phyloP scores from a whole-genome alignment of 2,888 invertebrate species.

The Nemotelus nigrinus region DNA sequence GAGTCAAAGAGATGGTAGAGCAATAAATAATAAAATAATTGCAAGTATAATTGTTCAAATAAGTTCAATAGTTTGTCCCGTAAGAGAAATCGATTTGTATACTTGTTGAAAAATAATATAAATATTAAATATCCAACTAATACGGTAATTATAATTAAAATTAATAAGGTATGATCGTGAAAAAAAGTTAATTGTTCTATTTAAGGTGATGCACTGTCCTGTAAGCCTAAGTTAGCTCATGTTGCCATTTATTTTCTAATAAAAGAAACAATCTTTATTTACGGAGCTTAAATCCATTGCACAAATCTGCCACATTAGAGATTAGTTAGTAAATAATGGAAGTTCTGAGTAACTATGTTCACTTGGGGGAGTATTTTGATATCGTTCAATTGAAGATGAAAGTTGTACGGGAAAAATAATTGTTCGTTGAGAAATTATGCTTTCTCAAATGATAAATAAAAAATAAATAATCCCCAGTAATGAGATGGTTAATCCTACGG shows the following conservation, averaged over 20 bases:
- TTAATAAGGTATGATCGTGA: slow-evolving; percentile 68
- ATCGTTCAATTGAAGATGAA: slow-evolving; percentile 72
- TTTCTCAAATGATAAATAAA: slow-evolving; percentile 73
- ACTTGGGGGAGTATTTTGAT: slow-evolving; percentile 68
- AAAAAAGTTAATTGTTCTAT: too few relatives aligned
- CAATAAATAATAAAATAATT: slow-evolving; percentile 72
- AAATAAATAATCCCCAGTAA: slow-evolving; percentile 70
- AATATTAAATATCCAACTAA: slow-evolving; percentile 70
- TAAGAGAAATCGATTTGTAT: slow-evolving; percentile 69
- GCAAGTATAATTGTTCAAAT: slow-evolving; percentile 73
- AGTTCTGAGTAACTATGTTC: slow-evolving; percentile 72
- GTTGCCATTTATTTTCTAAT: too few relatives aligned
- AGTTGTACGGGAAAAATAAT: slow-evolving; percentile 67
- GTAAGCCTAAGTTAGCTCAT: too few relatives aligned
- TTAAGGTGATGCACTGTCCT: too few relatives aligned
- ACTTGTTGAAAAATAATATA: slow-evolving; percentile 69
- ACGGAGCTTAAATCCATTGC: too few relatives aligned
- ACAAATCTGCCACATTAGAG: slow-evolving; percentile 59
- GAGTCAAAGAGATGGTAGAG: slow-evolving; percentile 70
- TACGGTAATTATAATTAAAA: slow-evolving; percentile 71
- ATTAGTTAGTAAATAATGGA: slow-evolving; percentile 68
- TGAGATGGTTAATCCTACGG: slow-evolving; percentile 74
- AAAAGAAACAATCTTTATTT: too few relatives aligned
- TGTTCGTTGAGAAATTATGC: slow-evolving; percentile 68
- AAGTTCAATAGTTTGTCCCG: slow-evolving; percentile 72